Evolutionary conservation across 2,888 invertebrate genomes (phyloP), one percentile per base, ranked within the genome.

Genomic region (Parthenolecanium corni): DNA sequence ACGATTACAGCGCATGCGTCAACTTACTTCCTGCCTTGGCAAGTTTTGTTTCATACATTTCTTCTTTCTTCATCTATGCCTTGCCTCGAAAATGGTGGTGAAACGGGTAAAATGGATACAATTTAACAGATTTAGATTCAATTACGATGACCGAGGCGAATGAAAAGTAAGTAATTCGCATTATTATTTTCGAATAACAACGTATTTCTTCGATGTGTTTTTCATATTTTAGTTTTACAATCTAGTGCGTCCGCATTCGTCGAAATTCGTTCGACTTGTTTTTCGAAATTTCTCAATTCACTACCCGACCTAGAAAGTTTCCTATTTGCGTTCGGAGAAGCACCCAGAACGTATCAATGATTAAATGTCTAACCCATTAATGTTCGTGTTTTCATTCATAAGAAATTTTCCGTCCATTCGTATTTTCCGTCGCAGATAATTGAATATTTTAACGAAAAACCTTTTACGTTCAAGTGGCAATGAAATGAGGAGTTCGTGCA

Each of bases 61-160:
- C 58, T 31, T 31, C 31, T 6, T 31, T 6, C 9, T 58, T 47
- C 44, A 44, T n/a, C n/a, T n/a, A n/a, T n/a, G n/a, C n/a, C n/a
- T n/a, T 82, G 82, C 82, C 79, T 79, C 81, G 83, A 85, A 84
- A 84, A 86, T 86, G 85, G 82, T 84, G 84, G 82, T 83, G 81
- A 82, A 80, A 80, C 83, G 81, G 80, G 82, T 81, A 82, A 82
- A 81, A 84, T 83, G 81, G 82, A 82, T 82, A 81, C 83, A 80
- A 82, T 84, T 82, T 87, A 86, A 83, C 81, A 82, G 83, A 82
- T 84, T 84, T 81, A 81, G 81, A 81, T 82, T 82, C 78, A 83
- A 84, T 79, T 86, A 87, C 79, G 86, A 89, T 88, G 88, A 87
- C 86, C 84, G 88, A 87, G 82, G 82, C 83, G 83, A 84, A 83